Evolutionary conservation across 2,113 vertebrate genomes (phyloP).

Genomic region (Syrrhaptes paradoxus): DNA sequence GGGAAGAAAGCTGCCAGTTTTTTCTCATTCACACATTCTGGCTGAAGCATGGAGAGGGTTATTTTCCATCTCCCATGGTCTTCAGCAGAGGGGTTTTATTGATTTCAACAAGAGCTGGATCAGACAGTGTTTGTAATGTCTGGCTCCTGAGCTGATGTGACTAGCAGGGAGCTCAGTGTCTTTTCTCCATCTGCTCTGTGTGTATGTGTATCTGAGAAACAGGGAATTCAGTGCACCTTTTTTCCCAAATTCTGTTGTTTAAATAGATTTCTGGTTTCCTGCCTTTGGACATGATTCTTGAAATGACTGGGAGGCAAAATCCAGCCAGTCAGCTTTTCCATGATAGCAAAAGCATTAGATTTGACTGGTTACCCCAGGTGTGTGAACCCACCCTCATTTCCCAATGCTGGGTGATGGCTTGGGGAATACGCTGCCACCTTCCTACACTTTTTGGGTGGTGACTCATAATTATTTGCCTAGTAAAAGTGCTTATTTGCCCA

Average conservation of each 20-base stretch:
- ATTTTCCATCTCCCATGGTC: not conserved
- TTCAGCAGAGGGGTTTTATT: not conserved
- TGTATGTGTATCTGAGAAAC: not conserved
- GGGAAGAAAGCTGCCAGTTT: not conserved
- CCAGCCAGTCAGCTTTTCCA: not conserved
- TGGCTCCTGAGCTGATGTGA: constrained; percentile 30
- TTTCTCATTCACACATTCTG: constrained; percentile 1
- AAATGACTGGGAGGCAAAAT: not conserved
- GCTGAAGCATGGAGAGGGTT: not conserved
- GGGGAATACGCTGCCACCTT: not conserved
- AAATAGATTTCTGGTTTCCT: not conserved
- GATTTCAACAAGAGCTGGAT: constrained; percentile 16
- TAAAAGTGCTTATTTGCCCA: not conserved
- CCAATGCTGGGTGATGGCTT: not conserved
- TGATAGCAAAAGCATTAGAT: not conserved
- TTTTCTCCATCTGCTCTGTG: not conserved
- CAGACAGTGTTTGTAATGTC: not conserved
- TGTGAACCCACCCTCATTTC: not conserved
- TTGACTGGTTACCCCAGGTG: not conserved
- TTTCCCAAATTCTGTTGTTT: not conserved
- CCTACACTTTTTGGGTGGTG: not conserved
- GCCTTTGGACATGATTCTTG: not conserved
- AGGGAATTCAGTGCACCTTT: not conserved
- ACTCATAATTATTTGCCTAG: not conserved
- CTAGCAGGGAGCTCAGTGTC: not conserved